phyloP scores from a whole-genome alignment of 2,113 vertebrate species.

The Rhipidura dahli region DNA sequence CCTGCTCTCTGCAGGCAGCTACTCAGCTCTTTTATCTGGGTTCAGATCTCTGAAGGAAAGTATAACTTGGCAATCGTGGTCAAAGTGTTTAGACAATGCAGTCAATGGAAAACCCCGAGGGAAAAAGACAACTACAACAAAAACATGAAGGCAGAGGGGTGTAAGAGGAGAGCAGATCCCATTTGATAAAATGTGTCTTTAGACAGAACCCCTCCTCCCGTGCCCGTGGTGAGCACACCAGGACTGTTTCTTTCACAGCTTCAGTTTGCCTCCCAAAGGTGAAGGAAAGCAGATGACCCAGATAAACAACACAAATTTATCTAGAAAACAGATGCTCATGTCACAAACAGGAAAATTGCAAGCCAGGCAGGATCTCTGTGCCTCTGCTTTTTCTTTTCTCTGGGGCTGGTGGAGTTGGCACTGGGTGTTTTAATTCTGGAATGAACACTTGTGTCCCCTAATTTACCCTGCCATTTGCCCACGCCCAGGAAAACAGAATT shows the following conservation, averaged over 20 bases:
- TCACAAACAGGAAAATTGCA: neutral
- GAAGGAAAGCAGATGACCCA: neutral
- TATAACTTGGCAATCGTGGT: neutral
- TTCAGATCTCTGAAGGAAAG: conserved; percentile 10
- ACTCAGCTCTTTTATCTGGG: neutral
- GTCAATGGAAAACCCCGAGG: neutral
- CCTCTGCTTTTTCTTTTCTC: neutral
- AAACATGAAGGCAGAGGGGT: neutral
- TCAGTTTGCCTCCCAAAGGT: neutral
- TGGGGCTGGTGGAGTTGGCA: fast-evolving
- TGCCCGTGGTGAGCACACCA: neutral
- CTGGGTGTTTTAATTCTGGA: neutral
- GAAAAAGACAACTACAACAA: neutral
- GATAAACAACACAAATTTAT: neutral
- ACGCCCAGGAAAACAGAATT: neutral
- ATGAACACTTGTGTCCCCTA: neutral
- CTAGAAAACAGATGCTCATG: neutral
- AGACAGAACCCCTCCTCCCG: neutral
- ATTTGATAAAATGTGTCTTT: neutral
- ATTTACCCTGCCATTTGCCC: neutral
- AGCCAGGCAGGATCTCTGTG: neutral
- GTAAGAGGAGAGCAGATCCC: neutral
- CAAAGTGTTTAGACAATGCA: conserved; percentile 33
- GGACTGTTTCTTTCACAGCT: neutral
- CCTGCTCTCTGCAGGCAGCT: neutral